These are phyloP conservation scores for Tricholauxania praeusta DNA, from an alignment of 2,888 invertebrate genomes.

Conservation along the genomic window DNA sequence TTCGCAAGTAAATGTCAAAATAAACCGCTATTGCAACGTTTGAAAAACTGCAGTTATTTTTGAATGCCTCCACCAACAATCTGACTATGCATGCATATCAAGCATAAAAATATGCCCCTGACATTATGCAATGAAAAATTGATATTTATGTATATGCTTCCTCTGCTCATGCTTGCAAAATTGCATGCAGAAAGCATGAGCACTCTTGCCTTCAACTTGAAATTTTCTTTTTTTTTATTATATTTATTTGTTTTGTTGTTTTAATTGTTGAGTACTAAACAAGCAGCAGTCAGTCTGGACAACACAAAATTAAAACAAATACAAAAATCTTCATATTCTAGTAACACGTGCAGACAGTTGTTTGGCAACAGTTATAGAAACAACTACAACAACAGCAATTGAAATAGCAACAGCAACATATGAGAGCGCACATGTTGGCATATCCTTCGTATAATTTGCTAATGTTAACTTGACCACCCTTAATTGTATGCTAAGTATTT, in stretches of 20 bases:
- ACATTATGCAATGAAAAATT: slow-evolving; percentile 45
- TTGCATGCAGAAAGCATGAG: slow-evolving; percentile 10
- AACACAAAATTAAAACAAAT: neutral
- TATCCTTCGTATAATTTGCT: slow-evolving; percentile 53
- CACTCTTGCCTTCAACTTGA: neutral
- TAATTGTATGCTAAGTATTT: slow-evolving; percentile 60
- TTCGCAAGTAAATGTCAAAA: slow-evolving; percentile 21
- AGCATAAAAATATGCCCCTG: slow-evolving; percentile 48
- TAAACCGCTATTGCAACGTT: slow-evolving; percentile 15
- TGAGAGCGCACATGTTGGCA: slow-evolving; percentile 53
- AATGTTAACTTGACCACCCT: slow-evolving; percentile 60
- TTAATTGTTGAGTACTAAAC: slow-evolving; percentile 47
- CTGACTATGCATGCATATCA: slow-evolving; percentile 43
- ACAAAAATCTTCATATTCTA: slow-evolving; percentile 14
- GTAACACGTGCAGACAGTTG: slow-evolving; percentile 33
- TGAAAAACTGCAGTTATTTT: slow-evolving; percentile 27
- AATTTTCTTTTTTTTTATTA: slow-evolving; percentile 3
- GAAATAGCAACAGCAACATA: slow-evolving; percentile 15
- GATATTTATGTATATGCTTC: neutral
- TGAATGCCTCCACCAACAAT: neutral
- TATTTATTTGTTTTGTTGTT: slow-evolving; percentile 38
- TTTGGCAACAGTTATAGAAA: slow-evolving; percentile 11
- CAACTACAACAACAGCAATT: slow-evolving; percentile 4
- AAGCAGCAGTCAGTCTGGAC: slow-evolving; percentile 46
- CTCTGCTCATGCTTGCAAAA: neutral